Conservation (phyloP, 1,140 invertebrate species). For the Drosophila miranda region DNA sequence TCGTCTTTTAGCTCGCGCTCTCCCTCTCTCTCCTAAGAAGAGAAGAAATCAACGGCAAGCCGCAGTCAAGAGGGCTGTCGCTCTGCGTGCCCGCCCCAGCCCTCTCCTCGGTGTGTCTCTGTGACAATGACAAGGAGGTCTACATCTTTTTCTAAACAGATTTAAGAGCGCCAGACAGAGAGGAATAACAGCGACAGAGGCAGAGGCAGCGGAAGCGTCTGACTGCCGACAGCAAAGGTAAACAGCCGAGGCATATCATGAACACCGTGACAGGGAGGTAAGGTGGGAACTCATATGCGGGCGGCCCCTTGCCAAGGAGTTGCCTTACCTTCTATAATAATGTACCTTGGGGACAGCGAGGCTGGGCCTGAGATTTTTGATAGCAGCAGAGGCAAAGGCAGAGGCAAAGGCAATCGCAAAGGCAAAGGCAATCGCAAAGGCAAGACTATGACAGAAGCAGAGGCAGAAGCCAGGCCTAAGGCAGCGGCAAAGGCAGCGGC, state of each 20-base stretch:
- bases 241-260: no score
- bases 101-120: conserved; percentile 35
- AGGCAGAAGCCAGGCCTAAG: no score
- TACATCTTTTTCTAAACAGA: conserved; percentile 30
- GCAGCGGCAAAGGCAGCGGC: no score
- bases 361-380: conserved; percentile 1
- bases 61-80: conserved; percentile 53
- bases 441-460: no score
- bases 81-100: not conserved
- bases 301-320: no score
- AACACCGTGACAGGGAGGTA: no score
- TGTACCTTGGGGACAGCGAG: no score
- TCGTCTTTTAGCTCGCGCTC: not conserved
- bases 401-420: not conserved
- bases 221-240: no score
- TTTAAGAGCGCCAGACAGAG: conserved; percentile 9
- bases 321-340: no score
- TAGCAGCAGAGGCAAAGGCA: not conserved
- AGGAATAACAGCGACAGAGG: conserved; percentile 13
- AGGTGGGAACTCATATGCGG: no score
- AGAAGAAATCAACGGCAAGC: conserved; percentile 59
- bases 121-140: conserved; percentile 77
- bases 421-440: no score
- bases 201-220: not conserved
- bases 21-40: conserved; percentile 2